Evolutionary conservation across 2,888 invertebrate genomes (phyloP), one percentile per base, ranked within the genome.

Genomic region (Ptychoptera contaminata): DNA sequence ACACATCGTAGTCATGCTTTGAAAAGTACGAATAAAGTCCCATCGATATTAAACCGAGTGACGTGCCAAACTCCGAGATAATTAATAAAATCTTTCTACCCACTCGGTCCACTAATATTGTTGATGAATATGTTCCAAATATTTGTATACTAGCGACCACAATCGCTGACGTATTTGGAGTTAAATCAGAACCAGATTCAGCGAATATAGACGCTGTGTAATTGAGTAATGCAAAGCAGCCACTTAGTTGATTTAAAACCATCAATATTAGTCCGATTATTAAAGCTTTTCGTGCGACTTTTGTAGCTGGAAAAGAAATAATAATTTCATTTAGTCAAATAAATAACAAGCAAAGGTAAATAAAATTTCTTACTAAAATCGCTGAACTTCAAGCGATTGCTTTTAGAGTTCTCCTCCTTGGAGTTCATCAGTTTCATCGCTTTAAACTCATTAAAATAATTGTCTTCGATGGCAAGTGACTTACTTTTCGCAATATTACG

Each of bases 181-280:
- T 39, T 10, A 65, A 36, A 40, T 50, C 59, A 8, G 62, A 61
- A 0, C 64, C 66, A 7, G 63, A 53, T 45, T 59, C 49, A 29
- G 56, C 15, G 39, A 65, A 66, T 12, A 66, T 64, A 5, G 54
- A 51, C 1, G 62, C 61, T 6, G 65, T 60, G 30, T 62, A 64
- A 46, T 57, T 65, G 8, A 65, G 43, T 58, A 65, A 56, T 5
- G 59, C 62, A 42, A 62, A 65, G 43, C 59, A 58, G 15, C 65
- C 65, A 45, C 59, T 59, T 14, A 57, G 50, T 46, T 64, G 62
- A 51, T 64, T 63, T 10, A 61, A 44, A 1, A 52, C 47, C 51
- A 64, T 51, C n/a, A 65, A 50, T 1, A 53, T 58, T 5, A 60
- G 44, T 4, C 63, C 60, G 42, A 64, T 59, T 2, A 56, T 12